These are phyloP conservation scores for Sciurus carolinensis DNA, from an alignment of 2,797 vertebrate species.

Conservation along the genomic window DNA sequence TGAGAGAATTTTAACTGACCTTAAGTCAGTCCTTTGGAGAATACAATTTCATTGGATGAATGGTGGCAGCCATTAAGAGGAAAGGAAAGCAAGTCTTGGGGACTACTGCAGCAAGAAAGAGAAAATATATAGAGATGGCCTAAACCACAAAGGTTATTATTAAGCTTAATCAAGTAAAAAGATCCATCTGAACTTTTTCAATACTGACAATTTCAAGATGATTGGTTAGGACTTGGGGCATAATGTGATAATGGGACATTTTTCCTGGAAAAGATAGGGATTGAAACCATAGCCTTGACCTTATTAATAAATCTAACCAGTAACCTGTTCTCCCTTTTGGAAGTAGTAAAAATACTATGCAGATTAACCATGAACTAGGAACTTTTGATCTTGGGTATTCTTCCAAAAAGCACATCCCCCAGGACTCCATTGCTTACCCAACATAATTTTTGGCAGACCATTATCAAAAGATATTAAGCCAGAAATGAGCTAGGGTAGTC, in stretches of 20 bases:
- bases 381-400: slow-evolving; percentile 13
- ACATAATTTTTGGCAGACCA: slow-evolving; percentile 1
- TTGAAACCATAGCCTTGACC: background rate
- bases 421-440: slow-evolving; percentile 28
- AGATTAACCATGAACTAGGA: slow-evolving; percentile 41
- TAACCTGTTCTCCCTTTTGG: background rate
- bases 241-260: background rate
- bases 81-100: background rate
- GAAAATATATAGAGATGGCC: background rate
- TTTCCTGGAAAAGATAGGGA: background rate
- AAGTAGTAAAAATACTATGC: slow-evolving; percentile 12
- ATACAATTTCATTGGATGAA: background rate
- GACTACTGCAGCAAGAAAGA: background rate
- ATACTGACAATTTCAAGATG: slow-evolving; percentile 40
- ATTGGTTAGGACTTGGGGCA: background rate
- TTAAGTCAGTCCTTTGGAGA: slow-evolving; percentile 10
- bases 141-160: slow-evolving; percentile 5
- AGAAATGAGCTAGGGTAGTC: slow-evolving; percentile 9
- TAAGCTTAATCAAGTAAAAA: background rate
- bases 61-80: background rate
- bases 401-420: background rate
- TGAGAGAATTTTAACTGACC: background rate
- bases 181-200: slow-evolving; percentile 4
- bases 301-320: slow-evolving; percentile 40
- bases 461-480: slow-evolving; percentile 22